These are phyloP conservation scores for Chaetogeoica ovagalla DNA, from an alignment of 2,888 invertebrate genomes.

Conservation along the genomic window DNA sequence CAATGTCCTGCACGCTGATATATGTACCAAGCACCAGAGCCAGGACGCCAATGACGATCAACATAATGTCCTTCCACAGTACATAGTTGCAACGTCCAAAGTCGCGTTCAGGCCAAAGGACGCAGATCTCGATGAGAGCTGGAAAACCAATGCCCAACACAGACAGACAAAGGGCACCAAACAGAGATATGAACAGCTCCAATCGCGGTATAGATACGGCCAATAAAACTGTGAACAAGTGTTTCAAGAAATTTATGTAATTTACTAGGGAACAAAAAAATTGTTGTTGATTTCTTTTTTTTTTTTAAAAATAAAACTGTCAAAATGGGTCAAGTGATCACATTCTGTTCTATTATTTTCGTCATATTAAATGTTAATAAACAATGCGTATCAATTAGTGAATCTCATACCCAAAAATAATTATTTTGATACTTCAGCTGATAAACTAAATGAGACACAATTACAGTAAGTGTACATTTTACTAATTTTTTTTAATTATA, in stretches of 20 bases:
- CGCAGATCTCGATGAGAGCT: constrained; percentile 74
- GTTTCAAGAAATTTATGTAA: no score
- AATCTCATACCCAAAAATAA: neutral
- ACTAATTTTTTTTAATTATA: no score
- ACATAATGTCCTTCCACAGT: constrained; percentile 62
- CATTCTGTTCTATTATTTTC: neutral
- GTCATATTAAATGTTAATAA: neutral
- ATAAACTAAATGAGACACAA: no score
- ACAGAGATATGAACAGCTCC: constrained; percentile 74
- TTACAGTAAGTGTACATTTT: no score
- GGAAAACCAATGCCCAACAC: constrained; percentile 76
- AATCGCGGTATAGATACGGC: constrained; percentile 72
- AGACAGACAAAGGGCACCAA: constrained; percentile 74
- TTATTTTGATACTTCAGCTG: neutral
- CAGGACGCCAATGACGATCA: constrained; percentile 63
- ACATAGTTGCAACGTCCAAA: constrained; percentile 62
- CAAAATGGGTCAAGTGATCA: neutral
- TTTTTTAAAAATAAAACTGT: neutral
- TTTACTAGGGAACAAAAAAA: no score
- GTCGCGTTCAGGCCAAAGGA: constrained; percentile 67
- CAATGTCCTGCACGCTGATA: constrained; percentile 64
- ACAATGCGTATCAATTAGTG: neutral
- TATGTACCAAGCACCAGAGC: constrained; percentile 66
- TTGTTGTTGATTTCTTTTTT: no score
- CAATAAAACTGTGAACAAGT: constrained; percentile 68